Conservation (phyloP, 2,113 vertebrate species). For the Centropus unirufus region DNA sequence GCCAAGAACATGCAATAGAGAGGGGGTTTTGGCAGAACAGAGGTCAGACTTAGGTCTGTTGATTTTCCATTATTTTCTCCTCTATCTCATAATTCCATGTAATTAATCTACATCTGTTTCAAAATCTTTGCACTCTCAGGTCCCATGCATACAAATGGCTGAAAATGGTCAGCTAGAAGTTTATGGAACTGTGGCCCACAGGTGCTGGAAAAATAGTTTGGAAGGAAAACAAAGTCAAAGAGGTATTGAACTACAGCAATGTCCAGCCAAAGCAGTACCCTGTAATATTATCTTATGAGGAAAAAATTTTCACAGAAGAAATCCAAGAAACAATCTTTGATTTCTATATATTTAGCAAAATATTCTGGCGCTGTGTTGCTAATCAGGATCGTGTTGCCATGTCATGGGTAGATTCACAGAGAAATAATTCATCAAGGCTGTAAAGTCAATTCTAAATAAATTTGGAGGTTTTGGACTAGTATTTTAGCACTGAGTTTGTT, state of each 20-base stretch:
- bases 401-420: background rate
- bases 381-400: background rate
- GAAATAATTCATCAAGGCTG: background rate
- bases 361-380: background rate
- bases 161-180: background rate
- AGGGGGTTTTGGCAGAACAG: background rate
- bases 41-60: background rate
- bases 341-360: background rate
- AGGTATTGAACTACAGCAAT: accelerated
- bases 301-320: background rate
- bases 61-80: background rate
- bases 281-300: background rate
- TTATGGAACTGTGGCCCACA: background rate
- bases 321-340: background rate
- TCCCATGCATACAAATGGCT: background rate
- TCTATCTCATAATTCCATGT: background rate
- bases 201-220: background rate
- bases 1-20: background rate
- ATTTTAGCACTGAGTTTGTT: background rate
- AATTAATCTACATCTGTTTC: background rate
- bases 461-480: background rate
- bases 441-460: background rate
- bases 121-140: background rate
- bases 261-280: background rate
- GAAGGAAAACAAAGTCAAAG: background rate